Evolutionary conservation across 2,888 invertebrate species (phyloP), one percentile per base, ranked within the genome.

Genomic region (Tenthredo amoena): DNA sequence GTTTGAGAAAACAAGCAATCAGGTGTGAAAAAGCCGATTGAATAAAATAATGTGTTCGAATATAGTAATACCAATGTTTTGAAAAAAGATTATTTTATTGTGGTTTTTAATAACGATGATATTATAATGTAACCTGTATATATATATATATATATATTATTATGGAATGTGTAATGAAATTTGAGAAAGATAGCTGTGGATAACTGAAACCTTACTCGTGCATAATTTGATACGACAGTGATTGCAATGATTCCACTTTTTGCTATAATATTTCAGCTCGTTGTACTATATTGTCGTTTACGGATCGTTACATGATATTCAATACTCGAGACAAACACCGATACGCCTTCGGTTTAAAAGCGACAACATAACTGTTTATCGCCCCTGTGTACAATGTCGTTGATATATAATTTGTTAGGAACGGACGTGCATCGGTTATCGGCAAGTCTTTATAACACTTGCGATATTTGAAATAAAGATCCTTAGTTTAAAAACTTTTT

Each of bases 151-250:
- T 21, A 62, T 9, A 74, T 43, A 74, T 12, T 68, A 55, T 77
- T 10, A 55, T 77, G 77, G 77, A 77, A 77, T 77, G 77, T 77
- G 77, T 50, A 77, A 86, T 91, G 92, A 91, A 91, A 92, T 91
- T 90, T 89, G 91, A 92, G 92, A 91, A 92, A 90, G 89, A 89
- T 89, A 86, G 86, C 55, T 79, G 76, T 43, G 76, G 58, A 88
- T 88, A 89, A 88, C 88, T 89, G 91, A 91, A 90, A 92, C 91
- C 90, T 89, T 91, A 91, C 89, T 89, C 89, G 88, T 89, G 89
- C 87, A 91, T 92, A 91, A 92, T 92, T 90, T 87, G 92, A 92
- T 92, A 91, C 89, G 92, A 91, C 92, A 89, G 89, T 88, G 89
- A 88, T 88, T 89, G 87, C 77, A 55, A 87, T 88, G 88, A 89